phyloP scores from a whole-genome alignment of 2,113 vertebrate genomes.

The Turdus rufiventris region DNA sequence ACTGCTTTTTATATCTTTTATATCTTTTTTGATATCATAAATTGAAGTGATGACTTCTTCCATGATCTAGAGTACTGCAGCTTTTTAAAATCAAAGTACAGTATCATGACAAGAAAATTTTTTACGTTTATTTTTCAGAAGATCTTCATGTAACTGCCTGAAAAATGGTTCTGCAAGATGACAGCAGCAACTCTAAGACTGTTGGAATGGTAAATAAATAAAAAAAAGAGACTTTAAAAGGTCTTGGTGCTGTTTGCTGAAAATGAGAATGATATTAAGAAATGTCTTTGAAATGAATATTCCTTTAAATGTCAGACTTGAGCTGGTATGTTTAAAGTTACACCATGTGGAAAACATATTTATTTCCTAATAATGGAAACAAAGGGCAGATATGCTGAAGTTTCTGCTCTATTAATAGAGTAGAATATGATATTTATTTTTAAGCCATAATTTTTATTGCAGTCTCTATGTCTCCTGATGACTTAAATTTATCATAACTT shows the following conservation, averaged over 20 bases:
- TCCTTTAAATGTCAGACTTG: not conserved
- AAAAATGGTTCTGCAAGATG: conserved; percentile 29
- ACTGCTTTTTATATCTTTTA: not conserved
- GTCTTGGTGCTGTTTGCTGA: not conserved
- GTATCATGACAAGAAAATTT: not conserved
- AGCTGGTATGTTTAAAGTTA: not conserved
- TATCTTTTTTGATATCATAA: not conserved
- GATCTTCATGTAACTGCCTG: not conserved
- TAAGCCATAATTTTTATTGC: not conserved
- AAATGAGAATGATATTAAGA: not conserved
- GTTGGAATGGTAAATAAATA: conserved; percentile 43
- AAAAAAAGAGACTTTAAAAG: not conserved
- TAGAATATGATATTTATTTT: not conserved
- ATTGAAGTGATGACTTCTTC: not conserved
- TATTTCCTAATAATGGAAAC: not conserved
- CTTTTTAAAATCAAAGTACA: not conserved
- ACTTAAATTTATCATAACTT: not conserved
- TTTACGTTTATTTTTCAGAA: not conserved
- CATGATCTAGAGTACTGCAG: not conserved
- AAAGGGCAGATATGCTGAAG: not conserved
- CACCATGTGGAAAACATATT: not conserved
- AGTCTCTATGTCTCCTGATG: not conserved
- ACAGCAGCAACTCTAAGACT: not conserved
- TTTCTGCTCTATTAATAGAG: not conserved
- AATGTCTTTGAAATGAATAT: not conserved